Percentiles rank a stretch among this genome's conserved stretches.
phyloP scores from a whole-genome alignment of 2,797 vertebrate species.

The Nannoperca australis region DNA sequence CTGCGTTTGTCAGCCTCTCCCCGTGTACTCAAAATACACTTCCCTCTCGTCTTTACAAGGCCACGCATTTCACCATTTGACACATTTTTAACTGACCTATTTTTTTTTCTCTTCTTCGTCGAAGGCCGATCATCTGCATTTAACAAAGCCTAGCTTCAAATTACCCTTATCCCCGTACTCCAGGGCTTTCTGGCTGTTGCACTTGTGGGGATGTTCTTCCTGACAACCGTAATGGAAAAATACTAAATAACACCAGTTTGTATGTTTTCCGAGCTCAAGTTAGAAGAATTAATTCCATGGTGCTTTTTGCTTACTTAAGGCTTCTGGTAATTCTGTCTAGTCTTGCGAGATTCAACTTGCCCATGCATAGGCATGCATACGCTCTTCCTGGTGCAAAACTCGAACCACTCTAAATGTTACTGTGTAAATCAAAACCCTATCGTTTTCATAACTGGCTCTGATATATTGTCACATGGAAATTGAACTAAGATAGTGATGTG shows the following conservation, averaged over 20 bases:
- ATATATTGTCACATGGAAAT: background rate
- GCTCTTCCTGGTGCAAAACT: slow-evolving; percentile 9
- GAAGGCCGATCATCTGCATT: slow-evolving; percentile 52
- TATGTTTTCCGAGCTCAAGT: slow-evolving; percentile 49
- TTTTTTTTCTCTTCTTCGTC: slow-evolving; percentile 55
- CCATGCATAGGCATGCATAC: background rate
- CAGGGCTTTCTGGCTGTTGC: slow-evolving; percentile 56
- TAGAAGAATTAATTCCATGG: slow-evolving; percentile 44
- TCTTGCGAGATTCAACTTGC: slow-evolving; percentile 38
- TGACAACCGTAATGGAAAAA: slow-evolving; percentile 71
- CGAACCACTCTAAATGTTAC: slow-evolving; percentile 4
- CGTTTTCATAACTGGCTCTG: slow-evolving; percentile 9
- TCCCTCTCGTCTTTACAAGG: slow-evolving; percentile 27
- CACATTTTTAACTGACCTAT: slow-evolving; percentile 63
- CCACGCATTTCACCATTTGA: slow-evolving; percentile 59
- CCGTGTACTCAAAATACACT: slow-evolving; percentile 20
- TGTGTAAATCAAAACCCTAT: slow-evolving; percentile 3
- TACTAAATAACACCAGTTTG: slow-evolving; percentile 52
- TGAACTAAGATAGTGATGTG: background rate
- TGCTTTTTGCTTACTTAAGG: slow-evolving; percentile 54
- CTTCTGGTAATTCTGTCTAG: slow-evolving; percentile 40
- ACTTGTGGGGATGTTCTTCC: slow-evolving; percentile 65
- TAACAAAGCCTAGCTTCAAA: slow-evolving; percentile 72
- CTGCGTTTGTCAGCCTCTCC: slow-evolving; percentile 26
- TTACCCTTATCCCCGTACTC: slow-evolving; percentile 69